Conservation (phyloP, 1,140 invertebrate genomes). For the Solenopsis fugax region DNA sequence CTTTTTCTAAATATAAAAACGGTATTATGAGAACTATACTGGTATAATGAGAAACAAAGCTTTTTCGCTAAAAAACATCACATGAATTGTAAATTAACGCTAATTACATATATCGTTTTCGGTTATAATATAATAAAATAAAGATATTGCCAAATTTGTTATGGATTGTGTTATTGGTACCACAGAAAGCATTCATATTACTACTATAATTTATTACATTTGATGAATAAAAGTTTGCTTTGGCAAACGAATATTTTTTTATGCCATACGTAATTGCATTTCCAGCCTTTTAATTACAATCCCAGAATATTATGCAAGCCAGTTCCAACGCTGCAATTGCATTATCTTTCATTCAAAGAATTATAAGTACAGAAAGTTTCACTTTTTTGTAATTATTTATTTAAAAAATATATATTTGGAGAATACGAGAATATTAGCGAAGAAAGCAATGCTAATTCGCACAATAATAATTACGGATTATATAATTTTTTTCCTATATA, state of each 20-base stretch:
- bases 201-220: slow-evolving; percentile 27
- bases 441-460: background rate
- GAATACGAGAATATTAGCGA: background rate
- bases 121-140: background rate
- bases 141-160: background rate
- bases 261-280: slow-evolving; percentile 36
- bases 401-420: background rate
- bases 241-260: slow-evolving; percentile 46
- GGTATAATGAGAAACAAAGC: background rate
- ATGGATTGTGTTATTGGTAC: background rate
- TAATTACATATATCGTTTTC: background rate
- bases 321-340: slow-evolving; percentile 3
- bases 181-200: background rate
- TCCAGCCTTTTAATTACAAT: slow-evolving; percentile 51
- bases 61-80: background rate
- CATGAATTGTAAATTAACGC: slow-evolving; percentile 8
- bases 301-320: background rate
- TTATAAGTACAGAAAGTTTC: slow-evolving; percentile 12
- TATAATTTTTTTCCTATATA: background rate
- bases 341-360: slow-evolving; percentile 28
- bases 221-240: slow-evolving; percentile 37
- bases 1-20: background rate
- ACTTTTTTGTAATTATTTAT: slow-evolving; percentile 21
- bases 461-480: slow-evolving; percentile 10
- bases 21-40: background rate